A percentile compares a stretch with the other conserved stretches of the same genome.
These are phyloP conservation scores for Meiosimyza decipiens DNA, from an alignment of 2,888 invertebrate genomes.

Conservation along the genomic window DNA sequence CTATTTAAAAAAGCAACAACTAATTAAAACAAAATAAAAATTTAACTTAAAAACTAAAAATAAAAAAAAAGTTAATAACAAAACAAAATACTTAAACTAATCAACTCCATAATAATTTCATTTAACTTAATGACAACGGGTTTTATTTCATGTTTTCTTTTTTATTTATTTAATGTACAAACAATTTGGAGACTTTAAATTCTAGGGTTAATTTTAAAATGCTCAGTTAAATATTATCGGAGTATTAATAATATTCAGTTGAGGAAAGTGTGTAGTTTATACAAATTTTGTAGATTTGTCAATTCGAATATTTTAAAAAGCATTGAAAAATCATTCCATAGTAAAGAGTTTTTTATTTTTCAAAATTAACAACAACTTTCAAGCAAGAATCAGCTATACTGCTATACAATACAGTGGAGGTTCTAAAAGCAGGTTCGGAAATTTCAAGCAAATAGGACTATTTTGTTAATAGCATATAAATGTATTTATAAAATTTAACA, in stretches of 20 bases:
- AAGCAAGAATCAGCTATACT: conserved; percentile 41
- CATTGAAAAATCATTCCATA: too few relatives aligned
- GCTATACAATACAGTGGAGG: conserved; percentile 18
- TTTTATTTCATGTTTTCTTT: conserved; percentile 12
- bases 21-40: conserved; percentile 12
- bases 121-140: conserved; percentile 41
- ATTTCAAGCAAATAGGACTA: not conserved
- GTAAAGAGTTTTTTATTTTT: not conserved
- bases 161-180: conserved; percentile 17
- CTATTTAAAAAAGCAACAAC: conserved; percentile 14
- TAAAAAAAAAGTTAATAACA: not conserved
- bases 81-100: conserved; percentile 36
- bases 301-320: too few relatives aligned
- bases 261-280: too few relatives aligned
- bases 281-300: too few relatives aligned
- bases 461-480: not conserved
- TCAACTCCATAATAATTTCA: conserved; percentile 38
- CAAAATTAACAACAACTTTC: conserved; percentile 46
- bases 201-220: not conserved
- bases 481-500: conserved; percentile 33
- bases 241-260: not conserved
- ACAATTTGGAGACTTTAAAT: not conserved
- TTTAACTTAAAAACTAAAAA: conserved; percentile 20
- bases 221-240: not conserved
- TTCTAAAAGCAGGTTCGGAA: not conserved